A percentile compares a stretch with the other conserved stretches of the same genome.
Conservation (phyloP, 2,888 invertebrate species). For the Crioceris asparagi region DNA sequence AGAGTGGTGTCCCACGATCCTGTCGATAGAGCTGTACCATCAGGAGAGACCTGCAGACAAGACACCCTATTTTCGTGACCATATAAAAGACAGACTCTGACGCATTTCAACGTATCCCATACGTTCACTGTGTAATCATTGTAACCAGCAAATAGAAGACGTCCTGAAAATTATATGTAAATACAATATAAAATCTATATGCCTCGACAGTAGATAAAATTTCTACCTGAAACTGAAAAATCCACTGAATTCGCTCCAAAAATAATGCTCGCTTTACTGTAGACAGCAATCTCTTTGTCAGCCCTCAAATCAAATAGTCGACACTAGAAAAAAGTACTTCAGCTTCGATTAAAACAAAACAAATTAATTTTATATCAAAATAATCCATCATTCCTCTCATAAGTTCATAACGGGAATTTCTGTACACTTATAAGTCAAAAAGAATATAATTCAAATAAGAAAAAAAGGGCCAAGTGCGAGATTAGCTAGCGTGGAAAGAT, state of each 20-base stretch:
- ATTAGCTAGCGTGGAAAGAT: too few species aligned
- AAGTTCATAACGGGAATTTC: too few species aligned
- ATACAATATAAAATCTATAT: background rate
- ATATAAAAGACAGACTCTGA: slow-evolving; percentile 78
- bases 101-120: slow-evolving; percentile 96
- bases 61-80: slow-evolving; percentile 95
- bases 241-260: slow-evolving; percentile 98
- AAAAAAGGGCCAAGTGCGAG: too few species aligned
- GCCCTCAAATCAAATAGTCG: slow-evolving; percentile 95
- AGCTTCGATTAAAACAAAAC: background rate
- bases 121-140: slow-evolving; percentile 98
- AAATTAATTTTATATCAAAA: too few species aligned
- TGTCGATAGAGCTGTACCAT: slow-evolving; percentile 94
- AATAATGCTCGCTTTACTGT: slow-evolving; percentile 92
- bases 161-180: slow-evolving; percentile 40
- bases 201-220: slow-evolving; percentile 1
- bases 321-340: slow-evolving; percentile 47
- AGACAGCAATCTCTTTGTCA: slow-evolving; percentile 93
- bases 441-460: too few species aligned
- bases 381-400: too few species aligned
- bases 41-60: slow-evolving; percentile 86
- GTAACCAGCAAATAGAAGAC: slow-evolving; percentile 94
- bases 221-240: slow-evolving; percentile 73
- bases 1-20: slow-evolving; percentile 95
- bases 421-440: too few species aligned